Conservation (phyloP, 2,113 vertebrate genomes). For the Tychaedon coryphoeus region DNA sequence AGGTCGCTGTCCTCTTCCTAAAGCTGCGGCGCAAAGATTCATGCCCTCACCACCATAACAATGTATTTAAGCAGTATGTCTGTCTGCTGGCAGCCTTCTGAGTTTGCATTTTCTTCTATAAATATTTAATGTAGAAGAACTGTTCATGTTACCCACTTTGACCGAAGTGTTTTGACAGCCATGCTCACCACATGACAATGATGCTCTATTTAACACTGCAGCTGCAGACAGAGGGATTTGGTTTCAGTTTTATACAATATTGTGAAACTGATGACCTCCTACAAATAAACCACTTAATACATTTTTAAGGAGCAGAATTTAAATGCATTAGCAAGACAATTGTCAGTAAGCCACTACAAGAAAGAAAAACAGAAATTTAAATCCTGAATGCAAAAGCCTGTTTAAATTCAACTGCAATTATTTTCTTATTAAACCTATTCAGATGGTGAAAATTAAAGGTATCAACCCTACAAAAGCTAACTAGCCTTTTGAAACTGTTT, state of each 20-base stretch:
- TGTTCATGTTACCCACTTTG: constrained; percentile 52
- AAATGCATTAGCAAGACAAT: not conserved
- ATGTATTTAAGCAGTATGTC: not conserved
- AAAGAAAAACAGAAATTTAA: not conserved
- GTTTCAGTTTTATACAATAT: constrained; percentile 50
- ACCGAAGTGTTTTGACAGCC: constrained; percentile 64
- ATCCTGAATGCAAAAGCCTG: not conserved
- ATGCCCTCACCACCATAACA: not conserved
- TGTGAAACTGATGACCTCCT: constrained; percentile 34
- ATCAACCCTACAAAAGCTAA: not conserved
- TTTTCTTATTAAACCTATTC: not conserved
- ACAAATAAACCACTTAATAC: constrained; percentile 6
- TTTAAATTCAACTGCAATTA: not conserved
- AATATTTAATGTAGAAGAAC: constrained; percentile 60
- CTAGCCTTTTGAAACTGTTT: not conserved
- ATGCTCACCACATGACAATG: constrained; percentile 55
- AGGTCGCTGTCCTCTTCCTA: not conserved
- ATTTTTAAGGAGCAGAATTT: constrained; percentile 5
- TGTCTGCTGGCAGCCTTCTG: constrained; percentile 33
- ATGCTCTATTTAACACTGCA: constrained; percentile 59
- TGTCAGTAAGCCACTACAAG: not conserved
- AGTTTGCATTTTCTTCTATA: constrained; percentile 58
- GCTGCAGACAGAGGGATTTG: constrained; percentile 48
- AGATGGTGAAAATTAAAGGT: not conserved
- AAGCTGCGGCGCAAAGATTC: not conserved